Evolutionary conservation across 2,797 vertebrate genomes (phyloP), one percentile per base, ranked within the genome.

Genomic region (Babyrousa celebensis): DNA sequence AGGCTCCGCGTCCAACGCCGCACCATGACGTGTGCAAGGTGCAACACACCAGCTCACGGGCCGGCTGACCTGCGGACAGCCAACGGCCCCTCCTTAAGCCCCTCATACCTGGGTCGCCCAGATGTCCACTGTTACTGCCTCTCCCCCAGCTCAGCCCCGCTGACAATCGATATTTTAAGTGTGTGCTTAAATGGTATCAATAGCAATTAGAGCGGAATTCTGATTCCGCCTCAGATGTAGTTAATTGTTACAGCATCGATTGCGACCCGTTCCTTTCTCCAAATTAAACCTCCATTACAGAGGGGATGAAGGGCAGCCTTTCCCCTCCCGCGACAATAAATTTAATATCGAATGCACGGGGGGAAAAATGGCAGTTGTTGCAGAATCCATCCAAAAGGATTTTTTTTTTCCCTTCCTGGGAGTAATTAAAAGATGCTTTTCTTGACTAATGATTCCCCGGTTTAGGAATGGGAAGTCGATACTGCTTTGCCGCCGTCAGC

Each of bases 391-490:
- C 99, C 98, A 79, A 96, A 98, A 98, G 98, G 98, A 98, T 98
- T 95, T 95, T 97, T 94, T 89, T 96, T 96, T 96, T 94, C 16
- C 95, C 95, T 98, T 98, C 96, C 98, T 98, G 97, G 15, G 96
- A 99, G 99, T 99, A 99, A 99, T 99, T 99, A 99, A 99, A 99
- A 99, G 99, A 99, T 99, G 99, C 99, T 99, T 99, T 99, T 98
- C 99, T 99, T 99, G 99, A 99, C 99, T 99, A 99, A 99, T 99
- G 99, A 99, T 98, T 91, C 98, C 97, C 95, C 98, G 98, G 99
- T 98, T 98, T 98, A 98, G 98, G 98, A 99, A 98, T 98, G 98
- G 98, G 98, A 99, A 99, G 99, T 99, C 99, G 97, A 99, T 99
- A 99, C 98, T 98, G 98, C 99, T 98, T 96, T 98, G 98, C 98